Conservation (phyloP, 2,113 vertebrate genomes). For the Indri indri region DNA sequence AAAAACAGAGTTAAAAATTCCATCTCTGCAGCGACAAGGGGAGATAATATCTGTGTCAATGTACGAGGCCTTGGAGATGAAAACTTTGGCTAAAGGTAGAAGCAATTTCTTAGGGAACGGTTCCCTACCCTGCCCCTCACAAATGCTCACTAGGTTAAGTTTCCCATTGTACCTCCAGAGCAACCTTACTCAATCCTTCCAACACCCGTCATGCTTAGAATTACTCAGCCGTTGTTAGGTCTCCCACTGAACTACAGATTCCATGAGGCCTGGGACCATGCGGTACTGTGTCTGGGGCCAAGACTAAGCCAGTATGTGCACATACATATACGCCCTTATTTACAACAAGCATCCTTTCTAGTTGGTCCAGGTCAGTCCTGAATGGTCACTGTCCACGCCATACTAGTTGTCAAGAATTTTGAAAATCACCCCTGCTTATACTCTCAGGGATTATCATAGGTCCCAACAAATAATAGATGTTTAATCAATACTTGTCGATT, state of each 20-base stretch:
- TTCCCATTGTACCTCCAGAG: background rate
- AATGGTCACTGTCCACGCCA: background rate
- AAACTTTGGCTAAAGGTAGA: background rate
- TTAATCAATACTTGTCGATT: background rate
- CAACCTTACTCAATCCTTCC: background rate
- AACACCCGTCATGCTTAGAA: background rate
- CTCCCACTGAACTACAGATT: background rate
- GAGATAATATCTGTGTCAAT: background rate
- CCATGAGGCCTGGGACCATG: background rate
- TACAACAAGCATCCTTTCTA: background rate
- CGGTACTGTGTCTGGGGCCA: too few relatives aligned
- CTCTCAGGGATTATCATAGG: background rate
- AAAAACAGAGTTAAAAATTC: background rate
- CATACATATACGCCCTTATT: background rate
- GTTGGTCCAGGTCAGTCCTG: background rate
- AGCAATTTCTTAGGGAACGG: background rate
- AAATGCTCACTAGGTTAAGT: background rate
- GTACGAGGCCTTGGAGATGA: background rate
- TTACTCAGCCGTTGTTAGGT: background rate
- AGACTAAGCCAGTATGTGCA: background rate
- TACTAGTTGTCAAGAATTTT: background rate
- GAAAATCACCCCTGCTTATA: background rate
- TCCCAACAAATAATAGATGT: background rate
- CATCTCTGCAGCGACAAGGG: background rate
- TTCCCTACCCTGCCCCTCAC: background rate